Evolutionary conservation across 2,888 invertebrate genomes (phyloP).

Genomic region (Agrotis exclamationis): DNA sequence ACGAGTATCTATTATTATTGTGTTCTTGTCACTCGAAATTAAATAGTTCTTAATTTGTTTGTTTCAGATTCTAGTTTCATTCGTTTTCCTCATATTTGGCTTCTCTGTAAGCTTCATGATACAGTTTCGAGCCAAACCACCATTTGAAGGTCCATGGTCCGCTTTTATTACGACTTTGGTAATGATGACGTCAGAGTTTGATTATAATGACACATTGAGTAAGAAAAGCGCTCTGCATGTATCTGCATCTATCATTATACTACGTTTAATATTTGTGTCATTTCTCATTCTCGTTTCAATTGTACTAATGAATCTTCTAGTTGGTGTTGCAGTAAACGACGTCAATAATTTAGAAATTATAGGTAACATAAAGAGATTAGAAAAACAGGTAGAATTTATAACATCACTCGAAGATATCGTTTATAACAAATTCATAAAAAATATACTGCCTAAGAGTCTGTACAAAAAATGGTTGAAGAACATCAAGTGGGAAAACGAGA

Average conservation of each 20-base stretch:
- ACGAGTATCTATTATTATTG: background rate
- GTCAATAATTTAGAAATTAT: conserved; percentile 89
- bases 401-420: conserved; percentile 66
- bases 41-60: conserved; percentile 11
- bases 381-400: conserved; percentile 90
- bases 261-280: conserved; percentile 86
- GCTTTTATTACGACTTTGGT: conserved; percentile 90
- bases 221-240: conserved; percentile 71
- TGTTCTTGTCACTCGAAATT: background rate
- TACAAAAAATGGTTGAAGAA: conserved; percentile 22
- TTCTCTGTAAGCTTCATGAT: conserved; percentile 91
- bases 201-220: conserved; percentile 85
- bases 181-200: conserved; percentile 92
- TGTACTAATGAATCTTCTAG: conserved; percentile 90
- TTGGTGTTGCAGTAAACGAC: conserved; percentile 91
- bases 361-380: conserved; percentile 87
- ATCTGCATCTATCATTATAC: conserved; percentile 78
- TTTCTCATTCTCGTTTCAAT: conserved; percentile 90
- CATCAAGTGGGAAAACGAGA: conserved; percentile 26
- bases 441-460: conserved; percentile 47
- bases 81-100: conserved; percentile 88
- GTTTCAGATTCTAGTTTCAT: conserved; percentile 88
- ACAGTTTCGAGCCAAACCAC: conserved; percentile 84
- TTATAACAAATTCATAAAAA: conserved; percentile 49
- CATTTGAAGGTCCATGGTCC: conserved; percentile 87